Evolutionary conservation across 2,888 invertebrate species (phyloP), one percentile per base, ranked within the genome.

Genomic region (Polymixis flavicincta): DNA sequence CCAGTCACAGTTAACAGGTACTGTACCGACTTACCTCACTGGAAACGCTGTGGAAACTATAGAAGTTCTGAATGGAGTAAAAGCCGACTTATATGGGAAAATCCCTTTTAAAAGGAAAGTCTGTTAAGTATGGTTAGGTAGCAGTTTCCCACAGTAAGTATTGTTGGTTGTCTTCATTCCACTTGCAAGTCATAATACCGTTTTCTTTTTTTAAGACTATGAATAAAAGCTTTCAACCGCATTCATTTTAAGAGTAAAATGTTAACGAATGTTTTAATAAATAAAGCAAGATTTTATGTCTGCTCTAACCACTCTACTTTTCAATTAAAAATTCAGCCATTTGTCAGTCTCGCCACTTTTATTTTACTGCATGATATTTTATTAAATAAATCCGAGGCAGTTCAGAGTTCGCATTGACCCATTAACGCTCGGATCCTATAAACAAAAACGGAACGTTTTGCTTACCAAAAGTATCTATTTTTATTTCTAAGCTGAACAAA

Each of bases 331-430:
- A 79, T 76, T 32, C 50, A 32, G 25, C 1, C 3, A 50, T 55
- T 70, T 78, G 42, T 55, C 37, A 57, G 71, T 42, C 50, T 71
- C 25, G 50, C 50, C 55, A 63, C 71, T 63, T 76, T 71, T 57
- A 42, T 76, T 50, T 50, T 7, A n/a, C 11, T 22, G 42, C 61
- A 50, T 61, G 37, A 13, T 54, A 42, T 64, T 75, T 75, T 32
- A 54, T 48, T 4, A 61, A 78, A 61, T 55, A 50, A 37, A 55
- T 55, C 28, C 25, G 19, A 25, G 55, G 17, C 50, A 25, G 50
- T n/a, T 42, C 13, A 63, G 45, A 32, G 37, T 50, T 14, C 48
- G 28, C 17, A 63, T 32, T 45, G 55, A 32, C 32, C 17, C 9
- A 45, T 14, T 32, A 25, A 32, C 32, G 37, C 37, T 37, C 37